phyloP scores from a whole-genome alignment of 2,113 vertebrate genomes.

The Myanophis thanlyinensis region DNA sequence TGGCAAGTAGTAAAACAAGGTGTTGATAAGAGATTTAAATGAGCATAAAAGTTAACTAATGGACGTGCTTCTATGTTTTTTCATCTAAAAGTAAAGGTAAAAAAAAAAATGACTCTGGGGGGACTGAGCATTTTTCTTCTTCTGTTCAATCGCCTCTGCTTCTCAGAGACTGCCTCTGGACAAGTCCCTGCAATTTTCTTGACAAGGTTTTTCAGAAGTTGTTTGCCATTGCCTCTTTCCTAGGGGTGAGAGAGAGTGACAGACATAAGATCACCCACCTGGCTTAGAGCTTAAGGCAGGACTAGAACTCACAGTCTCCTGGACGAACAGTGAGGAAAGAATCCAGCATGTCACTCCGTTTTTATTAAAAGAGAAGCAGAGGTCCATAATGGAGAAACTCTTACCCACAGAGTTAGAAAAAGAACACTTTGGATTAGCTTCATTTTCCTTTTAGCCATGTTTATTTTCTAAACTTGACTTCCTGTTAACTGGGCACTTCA shows the following conservation, averaged over 20 bases:
- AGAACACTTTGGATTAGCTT: not conserved
- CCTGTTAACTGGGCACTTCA: not conserved
- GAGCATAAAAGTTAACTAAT: not conserved
- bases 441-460: not conserved
- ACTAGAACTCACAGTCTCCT: not conserved
- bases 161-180: not conserved
- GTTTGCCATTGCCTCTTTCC: not conserved
- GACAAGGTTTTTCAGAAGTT: not conserved
- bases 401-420: not conserved
- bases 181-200: not conserved
- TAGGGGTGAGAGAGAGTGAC: not conserved
- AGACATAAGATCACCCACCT: not conserved
- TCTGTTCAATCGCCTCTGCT: not conserved
- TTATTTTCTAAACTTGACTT: not conserved
- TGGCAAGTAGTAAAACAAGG: not conserved
- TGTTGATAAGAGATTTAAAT: not conserved
- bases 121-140: not conserved
- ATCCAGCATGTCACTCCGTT: not conserved
- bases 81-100: not conserved
- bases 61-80: not conserved
- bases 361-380: not conserved
- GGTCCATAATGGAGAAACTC: not conserved
- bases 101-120: not conserved
- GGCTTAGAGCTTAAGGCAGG: not conserved
- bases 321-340: not conserved